Percentiles rank a stretch among this genome's conserved stretches.
Evolutionary conservation across 1,140 invertebrate genomes (phyloP).

Genomic region (Nasonia giraulti): DNA sequence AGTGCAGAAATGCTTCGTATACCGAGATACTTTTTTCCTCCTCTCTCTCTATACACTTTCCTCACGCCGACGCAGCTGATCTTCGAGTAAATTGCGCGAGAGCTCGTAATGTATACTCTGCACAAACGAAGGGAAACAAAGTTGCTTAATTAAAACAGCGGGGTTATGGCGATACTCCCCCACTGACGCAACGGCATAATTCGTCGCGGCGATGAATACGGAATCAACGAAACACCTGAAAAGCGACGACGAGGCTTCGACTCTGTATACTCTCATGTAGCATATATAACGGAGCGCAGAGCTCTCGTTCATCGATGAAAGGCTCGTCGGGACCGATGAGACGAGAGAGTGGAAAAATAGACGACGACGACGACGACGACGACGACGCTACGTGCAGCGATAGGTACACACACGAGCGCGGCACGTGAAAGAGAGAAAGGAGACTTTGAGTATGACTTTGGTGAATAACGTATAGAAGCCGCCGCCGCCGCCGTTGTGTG

Average conservation of each 20-base stretch:
- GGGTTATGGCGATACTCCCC: background rate
- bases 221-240: background rate
- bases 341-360: background rate
- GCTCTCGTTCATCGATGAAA: background rate
- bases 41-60: background rate
- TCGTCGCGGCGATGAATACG: background rate
- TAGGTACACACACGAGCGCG: background rate
- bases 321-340: background rate
- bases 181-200: background rate
- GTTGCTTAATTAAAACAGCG: background rate
- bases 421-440: background rate
- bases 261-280: background rate
- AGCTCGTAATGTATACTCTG: background rate
- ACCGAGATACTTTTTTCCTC: background rate
- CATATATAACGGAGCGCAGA: background rate
- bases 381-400: background rate
- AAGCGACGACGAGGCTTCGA: background rate
- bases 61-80: too few relatives aligned
- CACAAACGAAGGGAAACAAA: background rate
- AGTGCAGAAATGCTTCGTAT: background rate
- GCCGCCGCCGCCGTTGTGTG: background rate
- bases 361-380: background rate
- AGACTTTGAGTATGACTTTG: background rate
- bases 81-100: too few relatives aligned
- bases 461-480: background rate